Evolutionary conservation across 2,113 vertebrate species (phyloP), one percentile per base, ranked within the genome.

Genomic region (Lutjanus erythropterus): DNA sequence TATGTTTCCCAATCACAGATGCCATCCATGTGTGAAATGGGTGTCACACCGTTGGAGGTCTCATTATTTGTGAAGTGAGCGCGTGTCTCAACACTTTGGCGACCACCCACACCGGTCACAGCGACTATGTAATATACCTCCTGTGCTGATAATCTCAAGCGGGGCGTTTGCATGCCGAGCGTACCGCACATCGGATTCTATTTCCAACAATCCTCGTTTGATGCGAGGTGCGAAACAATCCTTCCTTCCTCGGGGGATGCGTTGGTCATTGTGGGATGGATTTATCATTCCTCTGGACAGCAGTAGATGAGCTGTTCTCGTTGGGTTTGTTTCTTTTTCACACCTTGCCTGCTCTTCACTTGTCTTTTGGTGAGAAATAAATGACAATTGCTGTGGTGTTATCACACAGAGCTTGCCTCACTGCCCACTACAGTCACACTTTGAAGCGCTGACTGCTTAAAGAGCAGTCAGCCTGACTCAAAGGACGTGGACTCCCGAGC

Each of bases 1-100:
- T 88, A 86, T 92, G 90, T 94, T 93, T 93, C 87, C 91, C 93
- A 90, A 91, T 94, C 92, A 91, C 88, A 88, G 91, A 88, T 91
- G 87, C 76, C 90, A 89, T 87, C 91, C 94, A 94, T 94, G 94
- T 95, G 94, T 95, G 94, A 95, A 95, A 95, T 95, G 92, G 93
- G 89, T 92, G 93, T 87, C 87, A 90, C 86, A 84, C 86, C 47
- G 61, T 88, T 81, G 81, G 88, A 90, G 80, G 89, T 85, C 88
- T 94, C 89, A 90, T 93, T 94, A 93, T 90, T 90, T 71, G 69
- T 75, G 42, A 80, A 84, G 62, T 71, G 33, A 23, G 67, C 14
- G 59, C 1, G 61, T 37, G 74, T 75, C 62, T 72, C 74, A 33
- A 80, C 75, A 75, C 86, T 75, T 78, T 75, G 75, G 37, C 70